A percentile compares a stretch with the other conserved stretches of the same genome.
Conservation (phyloP, 2,797 vertebrate species). For the Bufotes viridis region DNA sequence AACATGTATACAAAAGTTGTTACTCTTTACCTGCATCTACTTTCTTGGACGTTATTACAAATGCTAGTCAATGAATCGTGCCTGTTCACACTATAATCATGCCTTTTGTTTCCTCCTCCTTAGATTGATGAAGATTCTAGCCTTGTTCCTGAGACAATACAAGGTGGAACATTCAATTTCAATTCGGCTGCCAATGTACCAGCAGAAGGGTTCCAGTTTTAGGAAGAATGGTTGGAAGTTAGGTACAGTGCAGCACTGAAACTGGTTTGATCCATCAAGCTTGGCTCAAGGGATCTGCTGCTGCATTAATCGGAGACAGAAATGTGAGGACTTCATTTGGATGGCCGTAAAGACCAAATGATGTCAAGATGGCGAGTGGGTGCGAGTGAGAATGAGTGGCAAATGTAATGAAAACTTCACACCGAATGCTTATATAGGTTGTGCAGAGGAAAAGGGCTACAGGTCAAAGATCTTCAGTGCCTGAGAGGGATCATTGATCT, state of each 20-base stretch:
- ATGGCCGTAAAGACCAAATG: conserved; percentile 96
- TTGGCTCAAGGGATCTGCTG: conserved; percentile 99
- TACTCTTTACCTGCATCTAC: too few relatives aligned
- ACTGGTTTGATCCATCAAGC: conserved; percentile 99
- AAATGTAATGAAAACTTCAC: conserved; percentile 95
- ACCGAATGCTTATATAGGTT: conserved; percentile 93
- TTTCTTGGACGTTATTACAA: too few relatives aligned
- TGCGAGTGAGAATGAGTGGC: conserved; percentile 99
- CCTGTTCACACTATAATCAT: background rate
- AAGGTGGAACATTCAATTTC: conserved; percentile 97
- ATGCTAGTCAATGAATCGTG: background rate
- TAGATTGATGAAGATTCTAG: conserved; percentile 98
- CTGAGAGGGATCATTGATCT: conserved; percentile 83
- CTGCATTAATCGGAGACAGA: conserved; percentile 98
- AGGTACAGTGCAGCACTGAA: conserved; percentile 99
- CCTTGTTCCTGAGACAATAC: conserved; percentile 96
- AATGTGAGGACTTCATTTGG: conserved; percentile 99
- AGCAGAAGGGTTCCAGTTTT: conserved; percentile 99
- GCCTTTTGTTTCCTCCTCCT: conserved; percentile 11
- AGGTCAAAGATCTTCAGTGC: conserved; percentile 89
- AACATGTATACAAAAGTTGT: too few relatives aligned
- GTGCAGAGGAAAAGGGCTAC: conserved; percentile 88
- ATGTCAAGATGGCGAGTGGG: conserved; percentile 99
- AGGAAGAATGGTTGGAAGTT: conserved; percentile 90
- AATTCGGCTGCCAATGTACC: conserved; percentile 99